Evolutionary conservation across 2,888 invertebrate species (phyloP).

Genomic region (Nomada goodeniana): DNA sequence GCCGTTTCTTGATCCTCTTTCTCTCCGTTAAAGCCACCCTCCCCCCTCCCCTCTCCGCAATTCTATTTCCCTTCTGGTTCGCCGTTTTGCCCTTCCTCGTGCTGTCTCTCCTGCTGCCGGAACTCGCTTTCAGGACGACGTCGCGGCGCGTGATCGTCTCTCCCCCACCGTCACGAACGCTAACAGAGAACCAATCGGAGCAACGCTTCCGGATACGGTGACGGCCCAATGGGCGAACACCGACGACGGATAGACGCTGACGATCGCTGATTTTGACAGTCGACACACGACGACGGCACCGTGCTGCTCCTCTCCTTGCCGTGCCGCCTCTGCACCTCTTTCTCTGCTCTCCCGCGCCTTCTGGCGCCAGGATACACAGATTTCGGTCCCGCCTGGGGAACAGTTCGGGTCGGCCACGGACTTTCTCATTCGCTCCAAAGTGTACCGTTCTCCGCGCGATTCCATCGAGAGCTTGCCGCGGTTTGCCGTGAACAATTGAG

Average conservation of each 20-base stretch:
- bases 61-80: slow-evolving; percentile 55
- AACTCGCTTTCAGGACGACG: slow-evolving; percentile 63
- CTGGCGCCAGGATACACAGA: neutral
- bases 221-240: slow-evolving; percentile 69
- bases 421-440: neutral
- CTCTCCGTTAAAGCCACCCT: neutral
- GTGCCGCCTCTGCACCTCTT: slow-evolving; percentile 8
- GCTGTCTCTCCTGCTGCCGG: slow-evolving; percentile 76
- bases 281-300: slow-evolving; percentile 72
- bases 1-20: neutral
- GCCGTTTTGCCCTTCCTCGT: slow-evolving; percentile 84
- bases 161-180: slow-evolving; percentile 43
- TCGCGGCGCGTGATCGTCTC: slow-evolving; percentile 57
- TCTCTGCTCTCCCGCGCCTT: neutral
- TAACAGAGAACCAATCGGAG: slow-evolving; percentile 67
- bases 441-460: neutral
- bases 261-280: slow-evolving; percentile 76
- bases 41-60: slow-evolving; percentile 5
- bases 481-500: neutral
- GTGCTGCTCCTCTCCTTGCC: slow-evolving; percentile 51
- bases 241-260: slow-evolving; percentile 66
- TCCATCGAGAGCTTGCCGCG: neutral
- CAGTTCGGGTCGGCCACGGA: neutral
- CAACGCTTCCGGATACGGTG: slow-evolving; percentile 69
- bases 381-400: neutral